Evolutionary conservation across 2,888 invertebrate genomes (phyloP), one percentile per base, ranked within the genome.

Genomic region (Parnassius orleans): DNA sequence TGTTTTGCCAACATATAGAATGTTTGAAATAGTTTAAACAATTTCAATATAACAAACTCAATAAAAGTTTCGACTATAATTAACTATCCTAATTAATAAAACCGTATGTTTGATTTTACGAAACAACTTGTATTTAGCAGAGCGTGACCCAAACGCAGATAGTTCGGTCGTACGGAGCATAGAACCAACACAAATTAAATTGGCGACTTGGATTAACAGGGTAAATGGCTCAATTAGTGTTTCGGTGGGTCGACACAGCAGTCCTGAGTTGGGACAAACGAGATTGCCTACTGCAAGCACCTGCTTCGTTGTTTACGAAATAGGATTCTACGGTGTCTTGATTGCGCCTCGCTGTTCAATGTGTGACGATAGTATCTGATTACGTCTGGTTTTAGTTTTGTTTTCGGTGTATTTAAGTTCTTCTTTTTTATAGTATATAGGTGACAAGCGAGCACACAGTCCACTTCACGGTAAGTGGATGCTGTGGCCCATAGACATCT

Each of bases 151-250:
- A 48, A 59, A 58, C 48, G 54, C 55, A 53, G 60, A 60, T 60
- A 60, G 63, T 60, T 60, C 9, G 62, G 53, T 24, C 68, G 59
- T 42, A 63, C 66, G 65, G 65, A 62, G 55, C 47, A 50, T 55
- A 68, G 48, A 51, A 24, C 56, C 43, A 33, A 56, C 63, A 82
- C 82, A 84, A 86, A 86, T 87, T 87, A 86, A 86, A 86, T 83
- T 79, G 81, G 79, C 74, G 80, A 82, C 86, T 84, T 80, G 80
- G 83, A 87, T 87, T 86, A 85, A 86, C 76, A 77, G 83, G 81
- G 86, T 80, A 85, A 89, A 86, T 86, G 85, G 79, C 75, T 84
- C 88, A 89, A 88, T 87, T 89, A 88, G 86, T 86, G 85, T 84
- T 84, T 80, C 80, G 79, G 80, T 79, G 76, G 80, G 78, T 77